These are phyloP conservation scores for Atrichornis clamosus DNA, from an alignment of 2,113 vertebrate species.

Conservation along the genomic window DNA sequence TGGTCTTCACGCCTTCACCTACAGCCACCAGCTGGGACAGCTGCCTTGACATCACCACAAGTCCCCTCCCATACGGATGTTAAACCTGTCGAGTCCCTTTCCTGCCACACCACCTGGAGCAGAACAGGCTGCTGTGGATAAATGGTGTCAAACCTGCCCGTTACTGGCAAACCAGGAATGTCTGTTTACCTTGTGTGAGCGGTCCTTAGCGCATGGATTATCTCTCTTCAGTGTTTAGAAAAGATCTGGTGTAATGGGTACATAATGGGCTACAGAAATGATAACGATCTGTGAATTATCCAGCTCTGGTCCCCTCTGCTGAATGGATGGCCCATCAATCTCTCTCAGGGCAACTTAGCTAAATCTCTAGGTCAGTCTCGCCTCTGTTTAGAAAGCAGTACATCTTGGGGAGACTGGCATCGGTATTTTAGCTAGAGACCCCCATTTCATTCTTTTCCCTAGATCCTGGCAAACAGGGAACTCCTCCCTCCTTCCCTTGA, in stretches of 20 bases:
- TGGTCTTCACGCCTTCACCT: neutral
- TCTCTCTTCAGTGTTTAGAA: neutral
- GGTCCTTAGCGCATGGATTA: neutral
- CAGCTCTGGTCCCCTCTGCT: neutral
- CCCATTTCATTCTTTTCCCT: neutral
- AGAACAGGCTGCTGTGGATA: neutral
- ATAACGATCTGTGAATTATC: neutral
- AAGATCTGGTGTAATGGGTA: neutral
- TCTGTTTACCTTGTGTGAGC: neutral
- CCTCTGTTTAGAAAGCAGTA: neutral
- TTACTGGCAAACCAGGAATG: neutral
- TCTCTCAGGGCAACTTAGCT: neutral
- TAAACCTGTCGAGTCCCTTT: neutral
- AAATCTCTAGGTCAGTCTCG: neutral
- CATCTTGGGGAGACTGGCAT: fast-evolving
- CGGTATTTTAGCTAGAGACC: neutral
- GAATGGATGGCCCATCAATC: neutral
- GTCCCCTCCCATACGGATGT: neutral
- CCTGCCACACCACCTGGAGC: neutral
- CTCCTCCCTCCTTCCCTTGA: neutral
- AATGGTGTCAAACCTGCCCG: neutral
- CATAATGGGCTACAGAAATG: neutral
- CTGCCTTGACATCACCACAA: neutral
- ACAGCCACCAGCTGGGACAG: neutral
- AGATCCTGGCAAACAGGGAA: fast-evolving